Evolutionary conservation across 1,140 invertebrate genomes (phyloP).

Genomic region (Yoshiicerus persimilis): DNA sequence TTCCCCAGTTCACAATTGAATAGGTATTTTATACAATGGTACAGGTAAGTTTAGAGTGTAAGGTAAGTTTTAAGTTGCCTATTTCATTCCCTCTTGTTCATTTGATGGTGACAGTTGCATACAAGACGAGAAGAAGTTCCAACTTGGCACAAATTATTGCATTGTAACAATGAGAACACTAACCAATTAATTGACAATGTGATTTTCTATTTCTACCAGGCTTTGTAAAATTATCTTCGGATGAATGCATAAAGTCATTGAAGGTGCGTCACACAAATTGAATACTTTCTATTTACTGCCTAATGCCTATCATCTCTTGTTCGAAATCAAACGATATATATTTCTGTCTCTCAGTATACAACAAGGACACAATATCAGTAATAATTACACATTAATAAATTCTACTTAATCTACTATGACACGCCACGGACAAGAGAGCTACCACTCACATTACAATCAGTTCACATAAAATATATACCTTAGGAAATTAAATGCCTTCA

Average conservation of each 20-base stretch:
- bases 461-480: background rate
- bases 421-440: constrained; percentile 17
- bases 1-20: background rate
- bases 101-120: background rate
- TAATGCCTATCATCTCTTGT: too few relatives aligned
- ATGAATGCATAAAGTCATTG: background rate
- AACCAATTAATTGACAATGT: background rate
- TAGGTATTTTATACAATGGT: background rate
- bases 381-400: background rate
- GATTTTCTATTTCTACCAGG: background rate
- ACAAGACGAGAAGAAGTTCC: background rate
- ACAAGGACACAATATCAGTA: background rate
- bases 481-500: constrained; percentile 4
- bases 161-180: constrained; percentile 25
- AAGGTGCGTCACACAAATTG: background rate
- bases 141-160: constrained; percentile 43
- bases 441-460: background rate
- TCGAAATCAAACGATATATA: background rate
- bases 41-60: background rate
- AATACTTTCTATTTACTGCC: background rate
- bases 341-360: background rate
- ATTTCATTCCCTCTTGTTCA: background rate
- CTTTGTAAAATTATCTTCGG: background rate
- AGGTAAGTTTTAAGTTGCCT: background rate
- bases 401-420: background rate